Evolutionary conservation across 2,888 invertebrate genomes (phyloP).

Genomic region (Chalcosyrphus nemorum): DNA sequence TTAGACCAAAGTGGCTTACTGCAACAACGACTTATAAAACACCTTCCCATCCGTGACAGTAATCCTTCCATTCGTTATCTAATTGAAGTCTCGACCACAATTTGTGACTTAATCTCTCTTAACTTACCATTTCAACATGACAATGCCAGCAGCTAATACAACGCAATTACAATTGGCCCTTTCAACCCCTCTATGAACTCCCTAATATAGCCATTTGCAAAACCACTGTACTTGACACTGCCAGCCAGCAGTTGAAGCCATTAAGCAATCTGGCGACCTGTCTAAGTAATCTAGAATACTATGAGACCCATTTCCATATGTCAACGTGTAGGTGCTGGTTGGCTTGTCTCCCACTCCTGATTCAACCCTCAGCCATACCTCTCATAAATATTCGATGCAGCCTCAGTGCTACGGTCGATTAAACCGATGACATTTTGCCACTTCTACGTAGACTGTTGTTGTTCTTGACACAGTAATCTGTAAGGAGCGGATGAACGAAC

Average conservation of each 20-base stretch:
- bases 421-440: slow-evolving; percentile 67
- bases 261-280: slow-evolving; percentile 59
- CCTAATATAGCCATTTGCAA: slow-evolving; percentile 45
- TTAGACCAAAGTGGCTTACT: background rate
- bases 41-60: background rate
- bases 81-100: slow-evolving; percentile 39
- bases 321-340: slow-evolving; percentile 13
- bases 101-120: slow-evolving; percentile 48
- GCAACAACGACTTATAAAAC: background rate
- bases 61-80: slow-evolving; percentile 21
- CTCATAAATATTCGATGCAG: slow-evolving; percentile 70
- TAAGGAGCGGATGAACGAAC: slow-evolving; percentile 48
- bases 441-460: slow-evolving; percentile 54
- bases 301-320: slow-evolving; percentile 51
- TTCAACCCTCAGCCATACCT: slow-evolving; percentile 39
- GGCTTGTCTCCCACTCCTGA: background rate
- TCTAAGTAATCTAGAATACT: slow-evolving; percentile 43
- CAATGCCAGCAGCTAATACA: slow-evolving; percentile 39
- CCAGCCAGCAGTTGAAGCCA: slow-evolving; percentile 41
- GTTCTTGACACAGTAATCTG: slow-evolving; percentile 58
- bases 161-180: slow-evolving; percentile 44
- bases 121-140: slow-evolving; percentile 35
- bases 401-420: slow-evolving; percentile 64
- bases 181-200: slow-evolving; percentile 34
- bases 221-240: slow-evolving; percentile 57